phyloP scores from a whole-genome alignment of 2,888 invertebrate species.

The Stomorhina lunata region DNA sequence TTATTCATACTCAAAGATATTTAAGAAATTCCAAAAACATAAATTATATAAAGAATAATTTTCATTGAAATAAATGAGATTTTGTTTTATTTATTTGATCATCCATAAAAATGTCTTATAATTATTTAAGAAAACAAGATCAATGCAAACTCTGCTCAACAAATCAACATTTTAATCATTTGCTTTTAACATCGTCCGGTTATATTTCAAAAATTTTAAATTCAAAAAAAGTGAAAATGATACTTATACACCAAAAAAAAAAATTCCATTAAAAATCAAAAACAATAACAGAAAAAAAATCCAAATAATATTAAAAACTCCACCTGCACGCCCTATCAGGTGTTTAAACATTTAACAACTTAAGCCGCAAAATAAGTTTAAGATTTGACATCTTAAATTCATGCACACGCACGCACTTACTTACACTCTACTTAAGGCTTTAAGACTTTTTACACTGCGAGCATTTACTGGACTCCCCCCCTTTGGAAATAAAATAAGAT shows the following conservation, averaged over 20 bases:
- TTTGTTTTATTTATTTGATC: neutral
- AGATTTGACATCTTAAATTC: constrained; percentile 69
- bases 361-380: constrained; percentile 69
- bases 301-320: constrained; percentile 59
- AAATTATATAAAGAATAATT: too few species aligned
- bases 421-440: constrained; percentile 1
- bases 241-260: neutral
- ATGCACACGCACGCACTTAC: neutral
- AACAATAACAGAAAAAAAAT: constrained; percentile 13
- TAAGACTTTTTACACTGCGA: constrained; percentile 21
- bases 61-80: neutral
- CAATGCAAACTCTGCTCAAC: constrained; percentile 23
- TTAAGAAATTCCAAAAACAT: neutral
- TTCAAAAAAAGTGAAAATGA: constrained; percentile 57
- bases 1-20: constrained; percentile 12
- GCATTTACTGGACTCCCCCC: constrained; percentile 39
- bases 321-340: constrained; percentile 75
- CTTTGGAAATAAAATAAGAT: constrained; percentile 44
- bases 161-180: constrained; percentile 38
- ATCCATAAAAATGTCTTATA: too few species aligned
- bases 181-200: neutral
- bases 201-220: constrained; percentile 28
- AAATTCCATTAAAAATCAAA: constrained; percentile 29
- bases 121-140: too few species aligned
- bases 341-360: constrained; percentile 73